phyloP scores from a whole-genome alignment of 2,797 vertebrate species.

The Bucorvus abyssinicus region DNA sequence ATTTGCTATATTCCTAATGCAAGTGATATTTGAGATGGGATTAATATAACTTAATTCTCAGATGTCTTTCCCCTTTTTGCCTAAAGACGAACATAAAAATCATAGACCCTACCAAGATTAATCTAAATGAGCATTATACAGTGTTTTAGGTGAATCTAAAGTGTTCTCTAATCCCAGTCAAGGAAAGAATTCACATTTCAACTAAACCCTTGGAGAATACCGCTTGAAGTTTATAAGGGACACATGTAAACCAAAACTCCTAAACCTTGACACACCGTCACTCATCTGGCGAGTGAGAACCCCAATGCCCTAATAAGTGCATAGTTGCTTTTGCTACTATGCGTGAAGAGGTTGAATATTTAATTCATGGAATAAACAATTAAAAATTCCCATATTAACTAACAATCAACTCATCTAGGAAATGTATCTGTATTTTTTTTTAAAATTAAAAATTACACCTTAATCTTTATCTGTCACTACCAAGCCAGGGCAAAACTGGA shows the following conservation, averaged over 20 bases:
- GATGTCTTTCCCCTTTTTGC: background rate
- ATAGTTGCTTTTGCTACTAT: background rate
- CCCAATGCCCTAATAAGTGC: background rate
- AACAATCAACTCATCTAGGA: background rate
- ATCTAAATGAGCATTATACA: background rate
- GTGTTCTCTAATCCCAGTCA: background rate
- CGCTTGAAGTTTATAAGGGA: background rate
- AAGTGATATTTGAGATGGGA: background rate
- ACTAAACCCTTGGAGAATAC: background rate
- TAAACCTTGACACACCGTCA: background rate
- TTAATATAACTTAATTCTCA: slow-evolving; percentile 17
- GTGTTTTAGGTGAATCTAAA: background rate
- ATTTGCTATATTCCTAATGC: background rate
- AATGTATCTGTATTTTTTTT: background rate
- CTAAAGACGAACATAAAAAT: background rate
- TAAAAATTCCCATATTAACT: background rate
- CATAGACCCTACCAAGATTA: background rate
- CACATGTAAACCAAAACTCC: background rate
- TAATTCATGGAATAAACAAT: background rate
- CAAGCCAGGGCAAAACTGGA: background rate
- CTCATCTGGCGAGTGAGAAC: background rate
- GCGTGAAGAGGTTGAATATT: background rate
- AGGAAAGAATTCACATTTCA: background rate
- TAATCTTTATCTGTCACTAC: background rate
- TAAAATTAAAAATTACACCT: background rate